phyloP scores from a whole-genome alignment of 2,888 invertebrate species.

The Leptogaster cylindrica region DNA sequence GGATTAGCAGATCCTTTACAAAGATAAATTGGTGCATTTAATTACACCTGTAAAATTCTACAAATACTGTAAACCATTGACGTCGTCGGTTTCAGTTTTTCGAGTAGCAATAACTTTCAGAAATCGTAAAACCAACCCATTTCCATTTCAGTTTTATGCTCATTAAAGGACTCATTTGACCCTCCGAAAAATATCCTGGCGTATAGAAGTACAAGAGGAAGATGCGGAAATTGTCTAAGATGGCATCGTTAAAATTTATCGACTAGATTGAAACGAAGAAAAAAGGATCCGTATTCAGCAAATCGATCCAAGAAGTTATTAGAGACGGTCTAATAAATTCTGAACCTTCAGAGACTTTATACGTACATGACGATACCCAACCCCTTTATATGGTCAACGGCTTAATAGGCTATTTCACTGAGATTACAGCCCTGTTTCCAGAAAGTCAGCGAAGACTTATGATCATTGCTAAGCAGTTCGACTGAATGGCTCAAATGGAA shows the following conservation, averaged over 20 bases:
- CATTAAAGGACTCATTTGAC: conserved; percentile 24
- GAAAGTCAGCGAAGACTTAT: conserved; percentile 23
- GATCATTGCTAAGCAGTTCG: conserved; percentile 24
- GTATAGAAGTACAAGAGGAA: background rate
- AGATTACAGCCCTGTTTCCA: conserved; percentile 29
- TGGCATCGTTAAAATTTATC: conserved; percentile 33
- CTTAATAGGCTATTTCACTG: conserved; percentile 35
- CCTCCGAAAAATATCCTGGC: background rate
- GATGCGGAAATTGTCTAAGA: conserved; percentile 25
- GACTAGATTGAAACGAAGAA: conserved; percentile 18
- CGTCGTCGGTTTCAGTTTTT: background rate
- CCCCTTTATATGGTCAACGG: conserved; percentile 14
- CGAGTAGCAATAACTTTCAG: background rate
- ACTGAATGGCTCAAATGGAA: conserved; percentile 17
- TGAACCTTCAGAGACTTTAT: conserved; percentile 10
- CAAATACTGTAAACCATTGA: too few species aligned
- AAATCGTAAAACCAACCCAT: background rate
- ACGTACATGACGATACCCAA: background rate
- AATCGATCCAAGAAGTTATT: conserved; percentile 26
- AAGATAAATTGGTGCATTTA: background rate
- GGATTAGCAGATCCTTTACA: too few species aligned
- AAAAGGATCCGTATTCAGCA: conserved; percentile 21
- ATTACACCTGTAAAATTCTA: background rate
- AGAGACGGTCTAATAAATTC: conserved; percentile 29
- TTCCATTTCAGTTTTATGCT: too few species aligned